Base-by-base conservation (phyloP, 2,797 vertebrate genomes). In the Muscicapa comitata region DNA sequence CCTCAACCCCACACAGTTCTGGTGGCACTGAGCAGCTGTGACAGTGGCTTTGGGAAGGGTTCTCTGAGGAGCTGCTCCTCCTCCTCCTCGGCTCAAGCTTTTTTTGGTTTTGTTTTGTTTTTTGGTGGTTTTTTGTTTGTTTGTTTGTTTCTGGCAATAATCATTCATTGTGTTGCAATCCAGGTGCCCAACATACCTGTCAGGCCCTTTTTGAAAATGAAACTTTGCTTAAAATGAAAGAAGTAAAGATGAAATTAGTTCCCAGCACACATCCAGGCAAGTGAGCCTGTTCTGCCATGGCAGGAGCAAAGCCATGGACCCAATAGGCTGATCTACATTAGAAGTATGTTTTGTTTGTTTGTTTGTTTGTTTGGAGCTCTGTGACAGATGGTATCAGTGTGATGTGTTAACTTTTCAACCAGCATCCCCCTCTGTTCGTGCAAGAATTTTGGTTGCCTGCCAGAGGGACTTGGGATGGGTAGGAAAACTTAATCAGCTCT, bases 351-450 rank as follows among this genome's bases (percentile, higher is more conserved):
- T 47, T 57, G 17, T 29, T 17, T n/a, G 12, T 4, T 26, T 50
- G 14, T 3, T 50, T 38, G n/a, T 29, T 40, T 72, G 13, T 35
- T 86, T 71, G 75, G 4, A 58, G 66, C 18, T 47, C 9, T 43
- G 66, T 62, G 61, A 62, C 37, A 87, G 61, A 53, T 3, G 0
- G 6, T 28, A n/a, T 4, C 0, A 2, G 9, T n/a, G 24, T 81
- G 57, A 57, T 1, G 0, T 6, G 9, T 26, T 50, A 59, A 35
- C 47, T 50, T 43, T 74, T 62, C 29, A 29, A 26, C 6, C 6
- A 70, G 20, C 61, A 42, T 24, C 35, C 61, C 37, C 38, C n/a
- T 66, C 55, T 77, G n/a, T 18, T 66, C 37, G 38, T 84, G 17
- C 35, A 47, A 58, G 51, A 51, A 40, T 54, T 54, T 35, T 8